Evolutionary conservation across 35 echinoderm and acorn worm genomes (phyloP), one percentile per base, ranked within the genome.

Genomic region (Hemicentrotus pulcherrimus): DNA sequence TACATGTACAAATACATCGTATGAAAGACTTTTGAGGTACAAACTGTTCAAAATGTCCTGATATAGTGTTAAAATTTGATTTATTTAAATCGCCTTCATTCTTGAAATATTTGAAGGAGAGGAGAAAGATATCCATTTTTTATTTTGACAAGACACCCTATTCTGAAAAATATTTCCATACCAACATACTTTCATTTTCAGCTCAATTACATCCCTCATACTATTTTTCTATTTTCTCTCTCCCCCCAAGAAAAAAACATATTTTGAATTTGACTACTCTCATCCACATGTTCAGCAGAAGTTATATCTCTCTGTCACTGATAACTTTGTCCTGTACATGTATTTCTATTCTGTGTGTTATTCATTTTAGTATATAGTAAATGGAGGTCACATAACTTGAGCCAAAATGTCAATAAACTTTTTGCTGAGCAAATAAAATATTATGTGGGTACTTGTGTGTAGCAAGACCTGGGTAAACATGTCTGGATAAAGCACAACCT

Each of bases 371-470:
- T 55, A 55, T 14, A 55, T 16, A 78, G 28, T n/a, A 6, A 78
- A 78, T 78, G 65, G 65, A 28, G 65, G 65, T 78, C 65, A 28
- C 65, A 78, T 78, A 78, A 78, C 65, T 78, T 78, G 65, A 78
- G 65, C 65, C 65, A 78, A 78, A 28, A n/a, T 28, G 65, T 78
- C 65, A 78, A 78, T n/a, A 78, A 78, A 78, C 18, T 18, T 70
- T 70, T 28, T 70, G 61, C 61, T 28, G 28, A 22, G 65, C 28
- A 78, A 78, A 78, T 78, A 78, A 59, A 59, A 59, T 59, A 59
- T 41, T 41, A 41, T 55, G 11, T 4, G 65, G 65, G 65, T 78
- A 78, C 65, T 78, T 78, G 7, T 78, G 65, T 78, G 65, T 78
- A 28, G 65, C 65, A 78, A 78, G 65, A 78, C 65, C 22, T 78